Base-by-base conservation (phyloP, 2,888 invertebrate genomes). In the Lepidocyrtinus sp. region DNA sequence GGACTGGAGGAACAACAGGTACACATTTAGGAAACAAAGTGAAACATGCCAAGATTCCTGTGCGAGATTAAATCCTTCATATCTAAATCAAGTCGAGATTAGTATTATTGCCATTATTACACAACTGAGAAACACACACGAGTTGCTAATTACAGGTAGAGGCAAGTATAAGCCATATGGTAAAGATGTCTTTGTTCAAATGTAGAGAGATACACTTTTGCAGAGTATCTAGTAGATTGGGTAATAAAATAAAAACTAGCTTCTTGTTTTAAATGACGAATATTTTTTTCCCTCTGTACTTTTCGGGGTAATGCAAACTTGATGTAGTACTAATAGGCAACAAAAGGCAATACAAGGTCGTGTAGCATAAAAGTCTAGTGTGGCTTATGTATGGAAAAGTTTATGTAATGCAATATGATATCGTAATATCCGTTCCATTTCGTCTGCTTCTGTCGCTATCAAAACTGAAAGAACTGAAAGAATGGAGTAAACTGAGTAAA, bases 41-140 rank as follows among this genome's bases (percentile, higher is more conserved):
- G 65, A 65, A 65, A 73, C 73, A 73, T 65, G 73, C 73, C 73
- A 73, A 50, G 73, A 73, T 73, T 73, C 26, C 27, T 55, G 65
- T 64, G 21, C 27, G 7, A 73, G 73, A 73, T 73, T 73, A 73
- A 64, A 50, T n/a, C 50, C 65, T 12, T 27, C 73, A 73, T 73
- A 64, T 65, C 73, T 73, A 64, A 73, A 73, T 73, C 73, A 64
- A 73, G 73, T 65, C 73, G 65, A 73, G 65, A 73, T 73, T 73
- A 73, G 64, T 73, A 65, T 63, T 7, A 50, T 50, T 50, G 17
- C n/a, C n/a, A n/a, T n/a, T n/a, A n/a, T n/a, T 50, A 50, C 50
- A 50, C 12, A 15, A n/a, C 50, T 50, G 50, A 50, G 17, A 50
- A 63, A 73, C 73, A 73, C 73, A 73, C 72, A 73, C 72, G 26